Evolutionary conservation across 1,140 invertebrate species (phyloP), one percentile per base, ranked within the genome.

Genomic region (Diorhabda elongata): DNA sequence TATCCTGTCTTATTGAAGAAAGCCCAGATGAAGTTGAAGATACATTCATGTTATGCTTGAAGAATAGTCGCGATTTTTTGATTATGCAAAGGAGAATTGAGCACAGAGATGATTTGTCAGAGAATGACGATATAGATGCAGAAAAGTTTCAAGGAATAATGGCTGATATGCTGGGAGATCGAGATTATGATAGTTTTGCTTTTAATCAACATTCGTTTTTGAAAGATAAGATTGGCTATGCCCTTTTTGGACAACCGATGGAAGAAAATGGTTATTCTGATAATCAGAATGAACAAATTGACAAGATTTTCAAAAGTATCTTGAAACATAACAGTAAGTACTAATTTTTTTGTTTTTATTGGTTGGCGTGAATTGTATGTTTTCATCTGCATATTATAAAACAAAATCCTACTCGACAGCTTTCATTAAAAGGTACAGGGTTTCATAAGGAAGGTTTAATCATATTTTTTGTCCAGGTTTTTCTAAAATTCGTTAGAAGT

Each of bases 121-220:
- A 58, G 66, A 42, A 67, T 5, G 67, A 71, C 56, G 68, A 74
- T 59, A 64, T 77, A 9, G 59, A 56, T 45, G 71, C 74, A 42
- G 52, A 67, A 45, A 71, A 73, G 44, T 75, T 72, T 42, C 78
- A 79, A 62, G 71, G 72, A 61, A 58, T 73, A 8, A 76, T 75
- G 71, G 76, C 71, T n/a, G 71, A 79, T 47, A 65, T 67, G 58
- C 61, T 79, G 8, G 76, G 75, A 6, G 75, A 79, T 64, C 63
- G 78, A 56, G 78, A 80, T 71, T 80, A 78, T 67, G 76, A 78
- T 66, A 56, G 67, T 63, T 80, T 76, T 65, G 73, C 78, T 56
- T 59, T 64, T 65, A 59, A 75, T 60, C 71, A 80, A 64, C 71
- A 73, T 64, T 57, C 71, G 2, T 59, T 58, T 56, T 68, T 80